Conservation (phyloP, 1,140 invertebrate species). For the Atta colombica region DNA sequence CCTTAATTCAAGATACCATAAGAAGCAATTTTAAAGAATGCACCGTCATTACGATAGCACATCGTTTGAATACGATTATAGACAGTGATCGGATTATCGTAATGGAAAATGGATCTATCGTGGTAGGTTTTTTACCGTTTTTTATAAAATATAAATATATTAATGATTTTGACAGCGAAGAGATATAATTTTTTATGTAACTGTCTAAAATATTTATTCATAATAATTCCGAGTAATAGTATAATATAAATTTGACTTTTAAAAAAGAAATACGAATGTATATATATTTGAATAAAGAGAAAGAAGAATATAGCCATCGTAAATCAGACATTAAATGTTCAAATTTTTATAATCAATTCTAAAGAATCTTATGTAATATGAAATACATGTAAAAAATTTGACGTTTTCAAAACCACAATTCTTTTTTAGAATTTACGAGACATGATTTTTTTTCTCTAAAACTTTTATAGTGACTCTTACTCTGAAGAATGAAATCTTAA, state of each 20-base stretch:
- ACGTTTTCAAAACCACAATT: background rate
- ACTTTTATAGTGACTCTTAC: too few relatives aligned
- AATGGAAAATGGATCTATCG: constrained; percentile 87
- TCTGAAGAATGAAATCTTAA: too few relatives aligned
- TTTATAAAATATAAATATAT: constrained; percentile 63
- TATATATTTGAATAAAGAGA: background rate
- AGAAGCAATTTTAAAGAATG: constrained; percentile 88
- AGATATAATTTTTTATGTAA: background rate
- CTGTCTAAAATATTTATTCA: background rate
- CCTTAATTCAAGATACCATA: constrained; percentile 87
- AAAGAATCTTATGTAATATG: too few relatives aligned
- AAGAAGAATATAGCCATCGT: background rate
- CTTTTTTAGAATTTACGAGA: background rate
- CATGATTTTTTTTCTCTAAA: background rate
- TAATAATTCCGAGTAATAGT: background rate
- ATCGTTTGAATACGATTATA: constrained; percentile 90
- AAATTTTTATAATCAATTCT: background rate
- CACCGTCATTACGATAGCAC: constrained; percentile 91
- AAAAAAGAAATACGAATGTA: background rate
- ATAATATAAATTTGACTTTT: background rate
- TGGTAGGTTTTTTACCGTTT: constrained; percentile 74
- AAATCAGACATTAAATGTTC: background rate
- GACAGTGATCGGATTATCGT: constrained; percentile 89
- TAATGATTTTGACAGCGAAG: constrained; percentile 5
- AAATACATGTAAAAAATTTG: background rate